phyloP scores from a whole-genome alignment of 2,888 invertebrate species.

The Adelognathus sp. region DNA sequence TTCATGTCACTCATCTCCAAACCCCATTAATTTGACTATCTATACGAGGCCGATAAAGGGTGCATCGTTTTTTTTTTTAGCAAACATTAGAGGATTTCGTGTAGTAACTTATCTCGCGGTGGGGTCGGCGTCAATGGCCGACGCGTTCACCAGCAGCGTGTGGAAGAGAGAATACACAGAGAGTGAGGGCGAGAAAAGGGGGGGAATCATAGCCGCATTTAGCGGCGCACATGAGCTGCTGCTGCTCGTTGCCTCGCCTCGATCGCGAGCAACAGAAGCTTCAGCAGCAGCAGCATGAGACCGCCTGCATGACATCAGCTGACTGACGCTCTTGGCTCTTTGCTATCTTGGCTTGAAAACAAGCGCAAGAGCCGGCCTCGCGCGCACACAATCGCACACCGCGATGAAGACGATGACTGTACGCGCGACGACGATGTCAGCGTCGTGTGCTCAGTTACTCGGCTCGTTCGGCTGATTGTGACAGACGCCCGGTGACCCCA shows the following conservation, averaged over 20 bases:
- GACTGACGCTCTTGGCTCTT: slow-evolving; percentile 62
- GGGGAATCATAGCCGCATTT: slow-evolving; percentile 60
- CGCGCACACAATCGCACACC: neutral
- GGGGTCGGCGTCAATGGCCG: slow-evolving; percentile 55
- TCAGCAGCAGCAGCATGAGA: slow-evolving; percentile 1
- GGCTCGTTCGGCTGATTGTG: slow-evolving; percentile 56
- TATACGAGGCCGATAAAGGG: neutral
- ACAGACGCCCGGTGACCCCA: slow-evolving; percentile 57
- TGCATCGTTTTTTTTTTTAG: neutral
- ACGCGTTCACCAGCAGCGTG: slow-evolving; percentile 8
- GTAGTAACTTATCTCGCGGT: slow-evolving; percentile 28
- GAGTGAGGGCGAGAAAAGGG: slow-evolving; percentile 39
- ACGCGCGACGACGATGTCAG: slow-evolving; percentile 11
- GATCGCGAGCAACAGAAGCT: slow-evolving; percentile 43
- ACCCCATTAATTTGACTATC: too few species aligned
- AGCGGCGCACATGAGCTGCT: slow-evolving; percentile 50
- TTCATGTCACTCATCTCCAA: too few species aligned
- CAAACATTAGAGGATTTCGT: neutral
- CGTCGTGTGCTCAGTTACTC: slow-evolving; percentile 6
- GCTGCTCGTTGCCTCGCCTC: slow-evolving; percentile 45
- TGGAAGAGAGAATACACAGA: neutral
- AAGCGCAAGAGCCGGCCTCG: slow-evolving; percentile 46
- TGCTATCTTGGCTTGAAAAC: slow-evolving; percentile 59
- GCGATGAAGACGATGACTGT: neutral
- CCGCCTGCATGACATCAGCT: slow-evolving; percentile 65